These are phyloP conservation scores for Nannoperca obscura DNA, from an alignment of 2,797 vertebrate genomes.

Conservation along the genomic window DNA sequence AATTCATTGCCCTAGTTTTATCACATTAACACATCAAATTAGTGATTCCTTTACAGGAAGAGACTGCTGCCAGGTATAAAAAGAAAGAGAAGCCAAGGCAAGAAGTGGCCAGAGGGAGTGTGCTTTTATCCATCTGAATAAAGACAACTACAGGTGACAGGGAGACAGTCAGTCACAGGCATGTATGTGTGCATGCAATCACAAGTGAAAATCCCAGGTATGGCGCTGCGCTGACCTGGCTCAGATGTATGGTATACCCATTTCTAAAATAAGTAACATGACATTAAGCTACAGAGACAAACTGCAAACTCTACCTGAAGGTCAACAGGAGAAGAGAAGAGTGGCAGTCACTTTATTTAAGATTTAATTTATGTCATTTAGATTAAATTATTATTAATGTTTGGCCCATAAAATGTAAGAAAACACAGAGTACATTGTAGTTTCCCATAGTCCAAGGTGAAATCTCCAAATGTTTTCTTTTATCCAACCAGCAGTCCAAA, in stretches of 20 bases:
- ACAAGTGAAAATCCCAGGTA: conserved; percentile 33
- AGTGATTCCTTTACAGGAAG: conserved; percentile 23
- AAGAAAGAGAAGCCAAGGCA: conserved; percentile 31
- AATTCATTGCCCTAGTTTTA: conserved; percentile 15
- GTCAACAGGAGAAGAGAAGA: not conserved
- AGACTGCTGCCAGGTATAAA: conserved; percentile 32
- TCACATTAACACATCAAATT: conserved; percentile 2
- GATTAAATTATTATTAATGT: not conserved
- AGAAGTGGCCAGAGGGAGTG: conserved; percentile 59
- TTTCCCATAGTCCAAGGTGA: not conserved
- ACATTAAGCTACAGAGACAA: conserved; percentile 28
- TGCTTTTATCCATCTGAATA: conserved; percentile 60
- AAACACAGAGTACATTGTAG: not conserved
- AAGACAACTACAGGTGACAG: conserved; percentile 59
- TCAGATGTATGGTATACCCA: conserved; percentile 12
- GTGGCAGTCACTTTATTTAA: not conserved
- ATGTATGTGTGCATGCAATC: conserved; percentile 9
- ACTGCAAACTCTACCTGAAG: not conserved
- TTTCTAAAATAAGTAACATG: conserved; percentile 28
- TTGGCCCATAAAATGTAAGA: not conserved
- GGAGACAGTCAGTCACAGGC: conserved; percentile 35
- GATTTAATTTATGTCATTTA: not conserved
- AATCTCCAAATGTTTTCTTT: not conserved
- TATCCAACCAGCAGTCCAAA: too few species aligned
- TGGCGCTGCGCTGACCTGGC: conserved; percentile 17